Evolutionary conservation across 2,888 invertebrate species (phyloP), one percentile per base, ranked within the genome.

Genomic region (Cosmia trapezina): DNA sequence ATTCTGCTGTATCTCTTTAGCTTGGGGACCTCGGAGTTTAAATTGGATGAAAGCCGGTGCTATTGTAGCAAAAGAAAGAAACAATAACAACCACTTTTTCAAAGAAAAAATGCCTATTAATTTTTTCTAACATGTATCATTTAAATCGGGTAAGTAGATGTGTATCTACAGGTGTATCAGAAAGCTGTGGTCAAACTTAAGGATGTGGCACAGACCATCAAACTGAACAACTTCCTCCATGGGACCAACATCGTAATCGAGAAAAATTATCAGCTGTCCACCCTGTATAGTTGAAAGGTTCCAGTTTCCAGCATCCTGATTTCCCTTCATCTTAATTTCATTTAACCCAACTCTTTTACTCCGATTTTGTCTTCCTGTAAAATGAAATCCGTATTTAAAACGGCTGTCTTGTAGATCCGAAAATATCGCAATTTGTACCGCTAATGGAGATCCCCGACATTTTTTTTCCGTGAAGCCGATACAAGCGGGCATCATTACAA

Each of bases 401-500:
- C 19, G 41, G 22, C 28, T 6, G 12, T 45, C 56, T 67, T 67
- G 22, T 47, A 45, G 60, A 74, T 70, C 72, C 75, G 68, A 80
- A 80, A 84, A 81, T 75, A 78, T 83, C 41, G 54, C 64, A 70
- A 77, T 73, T 73, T 78, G 51, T 43, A 65, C 51, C 47, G 57
- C 54, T 83, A 85, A 85, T 80, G 75, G 68, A 70, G 65, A 75
- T 41, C 65, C 37, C 43, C 63, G 75, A 75, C 75, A 73, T 80
- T 83, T 78, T 83, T 78, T 82, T 73, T 67, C 66, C 72, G 49
- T 43, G 59, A 73, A 72, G 75, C 70, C 70, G 76, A 83, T 84
- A 85, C 83, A 79, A 73, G 70, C 68, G 61, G 47, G 70, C 62
- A 74, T 83, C 80, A 79, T 84, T 84, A 84, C 80, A 84, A 85